These are phyloP conservation scores for Etheostoma spectabile DNA, from an alignment of 2,113 vertebrate genomes.

Conservation along the genomic window DNA sequence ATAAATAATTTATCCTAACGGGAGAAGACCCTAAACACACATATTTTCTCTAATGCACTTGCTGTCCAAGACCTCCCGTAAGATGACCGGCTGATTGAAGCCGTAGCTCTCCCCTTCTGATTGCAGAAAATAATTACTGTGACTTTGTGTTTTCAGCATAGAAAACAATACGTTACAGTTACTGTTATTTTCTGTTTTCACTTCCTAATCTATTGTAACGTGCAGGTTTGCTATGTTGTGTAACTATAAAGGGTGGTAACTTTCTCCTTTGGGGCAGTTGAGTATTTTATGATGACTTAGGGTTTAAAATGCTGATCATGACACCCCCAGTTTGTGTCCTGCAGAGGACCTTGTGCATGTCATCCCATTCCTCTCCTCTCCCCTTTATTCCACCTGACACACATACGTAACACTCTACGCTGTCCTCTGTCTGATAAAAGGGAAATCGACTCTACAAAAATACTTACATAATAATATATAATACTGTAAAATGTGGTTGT, in stretches of 20 bases:
- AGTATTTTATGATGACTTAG: background rate
- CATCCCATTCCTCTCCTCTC: background rate
- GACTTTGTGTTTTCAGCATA: no score
- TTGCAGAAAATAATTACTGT: no score
- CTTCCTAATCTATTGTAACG: background rate
- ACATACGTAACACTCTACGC: no score
- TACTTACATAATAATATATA: no score
- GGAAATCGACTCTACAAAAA: background rate
- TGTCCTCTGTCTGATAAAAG: background rate
- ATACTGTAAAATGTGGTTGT: background rate
- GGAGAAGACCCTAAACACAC: conserved; percentile 41
- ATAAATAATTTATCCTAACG: conserved; percentile 73
- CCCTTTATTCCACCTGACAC: background rate
- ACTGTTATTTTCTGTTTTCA: background rate
- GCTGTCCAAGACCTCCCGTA: background rate
- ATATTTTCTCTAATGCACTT: conserved; percentile 13
- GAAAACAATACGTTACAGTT: background rate
- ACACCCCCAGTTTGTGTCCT: background rate
- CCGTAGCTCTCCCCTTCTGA: background rate
- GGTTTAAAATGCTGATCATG: background rate
- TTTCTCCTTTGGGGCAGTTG: background rate
- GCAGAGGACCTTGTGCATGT: background rate
- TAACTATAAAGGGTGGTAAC: background rate
- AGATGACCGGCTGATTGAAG: background rate
- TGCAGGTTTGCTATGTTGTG: background rate